Base-by-base conservation (phyloP, 1,140 invertebrate species). In the Anadara kagoshimensis region DNA sequence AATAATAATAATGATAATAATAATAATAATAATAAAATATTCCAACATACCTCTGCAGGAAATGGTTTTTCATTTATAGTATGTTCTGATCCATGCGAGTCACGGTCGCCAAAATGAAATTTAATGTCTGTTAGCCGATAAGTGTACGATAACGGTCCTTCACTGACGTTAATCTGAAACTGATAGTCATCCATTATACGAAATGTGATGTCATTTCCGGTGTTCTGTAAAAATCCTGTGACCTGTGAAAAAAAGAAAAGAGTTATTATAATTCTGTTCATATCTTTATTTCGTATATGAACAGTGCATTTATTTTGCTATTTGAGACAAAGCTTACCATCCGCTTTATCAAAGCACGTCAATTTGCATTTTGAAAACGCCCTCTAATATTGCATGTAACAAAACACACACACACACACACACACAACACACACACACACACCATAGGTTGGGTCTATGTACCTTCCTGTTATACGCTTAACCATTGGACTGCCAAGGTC, bases 11-110 rank as follows among this genome's bases (percentile, higher is more conserved):
- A n/a, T n/a, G n/a, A n/a, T n/a, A n/a, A n/a, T n/a, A n/a, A n/a
- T n/a, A n/a, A n/a, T n/a, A n/a, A n/a, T n/a, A n/a, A n/a, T n/a
- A n/a, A n/a, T n/a, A n/a, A n/a, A 36, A 36, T 36, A 36, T 36
- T 3, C 29, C 29, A 36, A 36, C 29, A 36, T 62, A 86, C 86
- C 82, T 87, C 86, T 26, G 84, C 83, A 29, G 82, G 78, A 73
- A 85, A 86, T 16, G 79, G 49, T 66, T 86, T 85, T 29, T 92
- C 92, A 78, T 96, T 94, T 22, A 98, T 94, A 26, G 92, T 92
- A 90, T 97, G 96, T 89, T 98, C 97, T 1, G 95, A 96, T 43
- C 97, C 97, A 58, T 93, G 87, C 0, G 91, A 90, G 79, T 96
- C 93, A 70, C 95, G 93, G 53, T 93, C 91, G 0, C 96, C 96